These are phyloP conservation scores for Gracilinanus agilis DNA, from an alignment of 2,113 vertebrate genomes.

Conservation along the genomic window DNA sequence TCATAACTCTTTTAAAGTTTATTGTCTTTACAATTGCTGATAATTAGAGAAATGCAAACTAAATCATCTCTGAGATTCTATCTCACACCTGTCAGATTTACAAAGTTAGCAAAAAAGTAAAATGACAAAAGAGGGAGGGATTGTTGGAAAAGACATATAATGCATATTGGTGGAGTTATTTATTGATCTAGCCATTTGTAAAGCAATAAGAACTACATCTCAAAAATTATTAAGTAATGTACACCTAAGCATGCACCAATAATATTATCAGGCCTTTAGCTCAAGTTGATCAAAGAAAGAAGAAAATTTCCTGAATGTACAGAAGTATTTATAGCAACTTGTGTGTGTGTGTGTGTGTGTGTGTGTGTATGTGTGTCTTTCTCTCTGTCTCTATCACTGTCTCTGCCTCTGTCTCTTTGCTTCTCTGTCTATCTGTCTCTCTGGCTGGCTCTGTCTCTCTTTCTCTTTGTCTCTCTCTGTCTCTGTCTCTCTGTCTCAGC, in stretches of 20 bases:
- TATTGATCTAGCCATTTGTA: not conserved
- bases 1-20: not conserved
- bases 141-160: not conserved
- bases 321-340: not conserved
- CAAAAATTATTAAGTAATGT: not conserved
- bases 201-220: not conserved
- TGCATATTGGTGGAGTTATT: not conserved
- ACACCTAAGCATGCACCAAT: not conserved
- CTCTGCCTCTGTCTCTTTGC: too few species aligned
- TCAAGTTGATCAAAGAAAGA: not conserved
- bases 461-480: too few species aligned
- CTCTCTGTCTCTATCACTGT: too few species aligned
- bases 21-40: not conserved
- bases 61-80: not conserved
- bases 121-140: not conserved
- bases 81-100: not conserved
- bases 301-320: not conserved
- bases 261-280: not conserved
- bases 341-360: not conserved
- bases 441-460: too few species aligned
- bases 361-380: too few species aligned
- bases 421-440: too few species aligned
- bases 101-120: not conserved
- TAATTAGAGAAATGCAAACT: not conserved
- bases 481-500: too few species aligned